Evolutionary conservation across 1,140 invertebrate genomes (phyloP), one percentile per base, ranked within the genome.

Genomic region (Sarcophaga bullata): DNA sequence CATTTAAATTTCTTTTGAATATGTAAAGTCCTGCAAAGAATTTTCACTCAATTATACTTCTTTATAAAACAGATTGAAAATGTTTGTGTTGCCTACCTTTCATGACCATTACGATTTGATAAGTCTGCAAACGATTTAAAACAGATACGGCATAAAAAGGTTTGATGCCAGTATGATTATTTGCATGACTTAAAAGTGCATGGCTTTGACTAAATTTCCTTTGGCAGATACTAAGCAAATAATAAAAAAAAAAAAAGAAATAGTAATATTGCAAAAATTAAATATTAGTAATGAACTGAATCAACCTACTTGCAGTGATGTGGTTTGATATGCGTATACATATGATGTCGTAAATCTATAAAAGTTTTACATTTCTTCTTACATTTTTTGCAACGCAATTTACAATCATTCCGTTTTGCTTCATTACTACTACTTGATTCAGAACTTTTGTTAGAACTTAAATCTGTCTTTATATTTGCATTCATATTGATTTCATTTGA

Each of bases 31-130:
- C 73, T 76, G 9, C 0, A 73, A 73, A 15, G 52, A 15, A 68
- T 8, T 73, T 73, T 73, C 11, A 19, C 6, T 52, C 6, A 10
- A 10, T 10, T 52, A 13, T 52, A n/a, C n/a, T n/a, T n/a, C n/a
- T 52, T 52, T 10, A 52, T 52, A 10, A 9, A 10, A 13, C 6
- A 52, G 13, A 52, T 6, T 10, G 50, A 52, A 52, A 52, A 52
- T 52, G 13, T 52, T n/a, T n/a, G n/a, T 37, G 50, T 13, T 52
- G 1, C 8, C 10, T 78, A 78, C 75, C 48, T 78, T 25, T 78
- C 75, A 78, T 78, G 75, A 11, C 17, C 25, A 11, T 78, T 78
- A 25, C 75, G 75, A 78, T 78, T 78, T 50, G 75, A 52, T 8
- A 13, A 19, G 19, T 78, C 75, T 8, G 48, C n/a, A 49, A 52